Conservation (phyloP, 2,113 vertebrate species). For the Dermatemys mawii region DNA sequence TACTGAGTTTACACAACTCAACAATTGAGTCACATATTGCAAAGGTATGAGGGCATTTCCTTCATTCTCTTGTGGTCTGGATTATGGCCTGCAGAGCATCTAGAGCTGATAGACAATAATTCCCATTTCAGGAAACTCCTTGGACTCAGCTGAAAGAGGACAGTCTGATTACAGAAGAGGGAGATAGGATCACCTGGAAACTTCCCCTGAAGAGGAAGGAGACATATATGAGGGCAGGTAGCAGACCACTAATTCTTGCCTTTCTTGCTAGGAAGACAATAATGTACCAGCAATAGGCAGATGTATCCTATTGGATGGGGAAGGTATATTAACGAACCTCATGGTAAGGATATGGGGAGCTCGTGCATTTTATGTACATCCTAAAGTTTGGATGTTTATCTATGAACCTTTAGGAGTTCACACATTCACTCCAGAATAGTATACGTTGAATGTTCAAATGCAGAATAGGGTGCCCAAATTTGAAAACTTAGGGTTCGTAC, state of each 20-base stretch:
- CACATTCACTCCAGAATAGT: accelerated
- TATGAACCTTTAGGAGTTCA: not conserved
- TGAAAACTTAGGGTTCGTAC: not conserved
- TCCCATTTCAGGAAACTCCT: not conserved
- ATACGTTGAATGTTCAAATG: not conserved
- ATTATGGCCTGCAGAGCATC: not conserved
- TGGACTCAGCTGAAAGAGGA: not conserved
- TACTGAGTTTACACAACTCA: not conserved
- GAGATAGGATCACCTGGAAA: not conserved
- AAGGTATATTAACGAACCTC: not conserved
- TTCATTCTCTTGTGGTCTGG: not conserved
- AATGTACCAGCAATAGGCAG: not conserved
- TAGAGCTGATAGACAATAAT: not conserved
- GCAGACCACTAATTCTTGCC: not conserved
- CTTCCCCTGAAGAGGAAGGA: not conserved
- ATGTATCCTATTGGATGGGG: not conserved
- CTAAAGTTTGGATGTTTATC: not conserved
- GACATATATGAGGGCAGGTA: not conserved
- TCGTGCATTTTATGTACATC: not conserved
- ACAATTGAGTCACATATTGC: not conserved
- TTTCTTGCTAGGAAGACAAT: not conserved
- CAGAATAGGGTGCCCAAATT: not conserved
- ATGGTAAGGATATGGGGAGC: not conserved
- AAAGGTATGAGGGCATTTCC: not conserved
- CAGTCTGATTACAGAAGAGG: not conserved